Conservation (phyloP, 2,797 vertebrate genomes). For the Sparidentex hasta region DNA sequence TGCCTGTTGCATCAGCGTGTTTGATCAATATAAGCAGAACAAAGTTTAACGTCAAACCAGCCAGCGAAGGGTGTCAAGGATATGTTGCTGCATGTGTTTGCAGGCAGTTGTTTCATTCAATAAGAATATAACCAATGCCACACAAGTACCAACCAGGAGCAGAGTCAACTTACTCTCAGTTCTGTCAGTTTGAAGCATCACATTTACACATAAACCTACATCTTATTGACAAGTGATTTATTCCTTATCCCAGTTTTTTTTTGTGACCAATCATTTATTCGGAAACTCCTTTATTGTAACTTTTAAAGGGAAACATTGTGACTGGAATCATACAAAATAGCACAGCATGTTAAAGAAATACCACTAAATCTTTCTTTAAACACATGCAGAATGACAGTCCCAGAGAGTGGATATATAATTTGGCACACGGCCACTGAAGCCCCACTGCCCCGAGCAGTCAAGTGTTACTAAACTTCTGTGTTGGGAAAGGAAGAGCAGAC, state of each 20-base stretch:
- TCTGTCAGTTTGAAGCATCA: background rate
- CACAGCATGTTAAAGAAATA: background rate
- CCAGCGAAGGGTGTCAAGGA: background rate
- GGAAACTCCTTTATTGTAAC: background rate
- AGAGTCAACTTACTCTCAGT: background rate
- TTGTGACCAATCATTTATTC: background rate
- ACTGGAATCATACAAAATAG: background rate
- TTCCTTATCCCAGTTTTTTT: background rate
- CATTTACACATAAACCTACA: background rate
- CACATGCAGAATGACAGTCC: background rate
- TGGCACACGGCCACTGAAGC: background rate
- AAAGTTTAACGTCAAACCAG: slow-evolving; percentile 70
- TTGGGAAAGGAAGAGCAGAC: slow-evolving; percentile 61
- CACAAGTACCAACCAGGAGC: background rate
- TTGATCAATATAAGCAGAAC: slow-evolving; percentile 66
- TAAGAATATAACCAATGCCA: background rate
- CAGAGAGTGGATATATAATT: slow-evolving; percentile 1
- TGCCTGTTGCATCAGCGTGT: slow-evolving; percentile 75
- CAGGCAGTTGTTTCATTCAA: background rate
- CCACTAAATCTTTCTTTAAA: background rate
- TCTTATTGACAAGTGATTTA: background rate
- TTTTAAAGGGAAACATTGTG: background rate
- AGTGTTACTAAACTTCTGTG: slow-evolving; percentile 39
- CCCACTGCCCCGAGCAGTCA: background rate
- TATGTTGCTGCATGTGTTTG: background rate